These are phyloP conservation scores for Temnothorax nylanderi DNA, from an alignment of 1,140 invertebrate genomes.

Conservation along the genomic window DNA sequence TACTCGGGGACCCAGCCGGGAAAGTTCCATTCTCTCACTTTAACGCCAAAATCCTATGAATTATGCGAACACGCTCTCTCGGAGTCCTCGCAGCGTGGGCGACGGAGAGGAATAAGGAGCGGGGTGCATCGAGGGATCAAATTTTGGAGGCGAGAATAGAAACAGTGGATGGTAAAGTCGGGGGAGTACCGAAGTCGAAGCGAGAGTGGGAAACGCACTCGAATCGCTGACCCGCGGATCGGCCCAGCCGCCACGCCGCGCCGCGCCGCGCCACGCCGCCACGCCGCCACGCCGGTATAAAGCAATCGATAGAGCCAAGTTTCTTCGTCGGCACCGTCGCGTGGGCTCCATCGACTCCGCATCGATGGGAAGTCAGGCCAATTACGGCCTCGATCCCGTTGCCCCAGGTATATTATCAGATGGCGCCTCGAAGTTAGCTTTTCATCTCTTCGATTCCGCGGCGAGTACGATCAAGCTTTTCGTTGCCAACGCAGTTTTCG, in stretches of 20 bases:
- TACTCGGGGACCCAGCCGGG: slow-evolving; percentile 31
- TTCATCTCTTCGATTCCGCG: slow-evolving; percentile 72
- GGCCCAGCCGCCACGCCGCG: slow-evolving; percentile 11
- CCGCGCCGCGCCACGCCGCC: neutral
- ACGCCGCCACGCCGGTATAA: neutral
- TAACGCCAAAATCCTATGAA: slow-evolving; percentile 68
- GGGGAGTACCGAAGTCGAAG: neutral
- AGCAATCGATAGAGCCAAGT: slow-evolving; percentile 66
- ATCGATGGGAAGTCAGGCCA: slow-evolving; percentile 67
- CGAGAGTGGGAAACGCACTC: slow-evolving; percentile 14
- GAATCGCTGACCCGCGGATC: slow-evolving; percentile 44
- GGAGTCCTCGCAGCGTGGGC: slow-evolving; percentile 28
- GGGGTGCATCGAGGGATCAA: slow-evolving; percentile 23
- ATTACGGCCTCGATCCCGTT: slow-evolving; percentile 71
- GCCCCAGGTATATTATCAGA: slow-evolving; percentile 71
- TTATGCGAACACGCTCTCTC: slow-evolving; percentile 57
- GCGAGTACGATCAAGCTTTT: slow-evolving; percentile 58
- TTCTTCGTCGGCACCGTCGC: slow-evolving; percentile 40
- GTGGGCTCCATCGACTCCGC: slow-evolving; percentile 50
- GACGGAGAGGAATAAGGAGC: neutral
- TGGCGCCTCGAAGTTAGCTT: slow-evolving; percentile 71
- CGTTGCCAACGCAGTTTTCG: slow-evolving; percentile 44
- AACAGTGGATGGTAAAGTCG: slow-evolving; percentile 12
- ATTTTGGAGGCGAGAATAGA: slow-evolving; percentile 35
- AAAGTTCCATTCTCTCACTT: slow-evolving; percentile 63